Evolutionary conservation across 2,888 invertebrate genomes (phyloP).

Genomic region (Torymus aiolomorphi): DNA sequence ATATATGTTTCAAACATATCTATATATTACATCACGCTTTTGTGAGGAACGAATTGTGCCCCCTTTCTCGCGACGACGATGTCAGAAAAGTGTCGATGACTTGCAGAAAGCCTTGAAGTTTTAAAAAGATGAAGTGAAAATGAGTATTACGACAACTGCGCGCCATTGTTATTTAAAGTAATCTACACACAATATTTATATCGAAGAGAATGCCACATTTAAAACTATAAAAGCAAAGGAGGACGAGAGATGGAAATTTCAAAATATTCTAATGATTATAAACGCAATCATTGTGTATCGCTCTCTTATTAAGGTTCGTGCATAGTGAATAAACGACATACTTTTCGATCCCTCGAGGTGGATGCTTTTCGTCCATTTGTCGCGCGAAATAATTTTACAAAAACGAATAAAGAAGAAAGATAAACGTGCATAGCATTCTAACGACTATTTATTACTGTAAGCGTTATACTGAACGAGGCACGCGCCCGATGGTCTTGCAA

Average conservation of each 20-base stretch:
- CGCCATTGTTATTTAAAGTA: slow-evolving; percentile 47
- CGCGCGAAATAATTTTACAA: not conserved
- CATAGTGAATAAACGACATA: slow-evolving; percentile 60
- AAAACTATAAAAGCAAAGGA: not conserved
- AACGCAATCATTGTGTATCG: slow-evolving; percentile 61
- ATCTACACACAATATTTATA: slow-evolving; percentile 45
- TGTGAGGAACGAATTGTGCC: slow-evolving; percentile 16
- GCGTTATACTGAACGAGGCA: no score
- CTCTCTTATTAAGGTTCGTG: slow-evolving; percentile 66
- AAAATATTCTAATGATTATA: slow-evolving; percentile 48
- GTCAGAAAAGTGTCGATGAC: slow-evolving; percentile 34
- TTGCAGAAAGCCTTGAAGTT: slow-evolving; percentile 42
- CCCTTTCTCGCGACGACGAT: slow-evolving; percentile 27
- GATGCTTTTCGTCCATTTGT: slow-evolving; percentile 27
- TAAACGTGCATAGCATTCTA: no score
- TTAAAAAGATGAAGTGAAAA: slow-evolving; percentile 17
- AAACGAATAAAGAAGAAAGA: no score
- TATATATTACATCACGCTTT: slow-evolving; percentile 6
- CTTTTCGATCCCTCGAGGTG: slow-evolving; percentile 34
- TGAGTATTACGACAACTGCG: not conserved
- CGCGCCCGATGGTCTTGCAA: no score
- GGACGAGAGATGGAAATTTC: slow-evolving; percentile 29
- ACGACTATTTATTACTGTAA: no score
- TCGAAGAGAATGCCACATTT: slow-evolving; percentile 31
- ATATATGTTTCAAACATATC: slow-evolving; percentile 50